phyloP scores from a whole-genome alignment of 2,888 invertebrate genomes.

The Torymus auratus region DNA sequence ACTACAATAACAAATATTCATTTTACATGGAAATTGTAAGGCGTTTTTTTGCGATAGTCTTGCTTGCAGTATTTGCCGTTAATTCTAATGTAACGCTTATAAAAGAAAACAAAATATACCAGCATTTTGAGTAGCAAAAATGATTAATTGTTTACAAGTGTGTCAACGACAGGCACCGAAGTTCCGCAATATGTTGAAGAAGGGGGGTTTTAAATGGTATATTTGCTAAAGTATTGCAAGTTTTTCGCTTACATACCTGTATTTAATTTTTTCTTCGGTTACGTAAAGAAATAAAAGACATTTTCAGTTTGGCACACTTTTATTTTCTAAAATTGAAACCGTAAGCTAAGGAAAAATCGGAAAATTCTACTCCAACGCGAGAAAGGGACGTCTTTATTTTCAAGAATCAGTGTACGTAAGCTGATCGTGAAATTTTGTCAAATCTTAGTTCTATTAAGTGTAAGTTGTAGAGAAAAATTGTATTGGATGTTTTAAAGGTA shows the following conservation, averaged over 20 bases:
- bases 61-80: constrained; percentile 36
- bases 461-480: constrained; percentile 10
- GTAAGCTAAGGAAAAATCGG: constrained; percentile 5
- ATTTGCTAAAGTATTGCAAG: constrained; percentile 3
- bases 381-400: constrained; percentile 35
- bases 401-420: constrained; percentile 13
- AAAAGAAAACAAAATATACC: constrained; percentile 1
- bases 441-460: constrained; percentile 22
- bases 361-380: constrained; percentile 16
- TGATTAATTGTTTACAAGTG: constrained; percentile 16
- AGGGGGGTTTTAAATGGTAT: not conserved
- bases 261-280: constrained; percentile 20
- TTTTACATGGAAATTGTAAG: constrained; percentile 6
- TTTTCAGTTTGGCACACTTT: not conserved
- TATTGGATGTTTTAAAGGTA: constrained; percentile 28
- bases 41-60: constrained; percentile 29
- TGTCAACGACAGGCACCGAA: constrained; percentile 13
- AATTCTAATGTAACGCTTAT: constrained; percentile 27
- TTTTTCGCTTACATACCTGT: constrained; percentile 10
- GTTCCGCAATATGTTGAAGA: constrained; percentile 22
- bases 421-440: constrained; percentile 26
- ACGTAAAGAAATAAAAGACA: constrained; percentile 2
- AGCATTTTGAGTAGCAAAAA: constrained; percentile 26
- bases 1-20: not conserved
- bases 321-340: constrained; percentile 14